These are phyloP conservation scores for Hydrolagus affinis DNA, from an alignment of 2,113 vertebrate species.

Conservation along the genomic window DNA sequence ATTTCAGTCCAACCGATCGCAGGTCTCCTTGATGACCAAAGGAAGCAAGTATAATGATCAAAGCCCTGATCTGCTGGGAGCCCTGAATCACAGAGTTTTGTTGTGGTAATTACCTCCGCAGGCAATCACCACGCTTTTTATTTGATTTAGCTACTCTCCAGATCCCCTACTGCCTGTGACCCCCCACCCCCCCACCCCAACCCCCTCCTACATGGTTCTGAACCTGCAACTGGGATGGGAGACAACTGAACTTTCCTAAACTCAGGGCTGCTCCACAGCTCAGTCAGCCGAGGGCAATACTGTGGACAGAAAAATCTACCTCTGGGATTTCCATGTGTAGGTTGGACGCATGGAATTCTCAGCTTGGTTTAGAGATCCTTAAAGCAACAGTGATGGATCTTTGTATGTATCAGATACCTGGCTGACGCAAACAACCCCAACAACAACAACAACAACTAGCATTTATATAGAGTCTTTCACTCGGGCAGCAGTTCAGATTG, in stretches of 20 bases:
- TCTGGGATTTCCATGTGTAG: too few relatives aligned
- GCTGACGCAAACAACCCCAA: too few relatives aligned
- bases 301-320: too few relatives aligned
- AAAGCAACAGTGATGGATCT: too few relatives aligned
- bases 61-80: not conserved
- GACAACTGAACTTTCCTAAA: not conserved
- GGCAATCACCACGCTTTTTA: not conserved
- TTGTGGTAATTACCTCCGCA: conserved; percentile 7
- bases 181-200: not conserved
- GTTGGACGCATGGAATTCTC: too few relatives aligned
- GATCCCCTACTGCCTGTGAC: not conserved
- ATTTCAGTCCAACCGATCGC: not conserved
- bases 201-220: not conserved
- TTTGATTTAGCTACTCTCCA: conserved; percentile 21
- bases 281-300: not conserved
- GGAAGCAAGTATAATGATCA: conserved; percentile 25
- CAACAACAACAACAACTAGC: too few relatives aligned
- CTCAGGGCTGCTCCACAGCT: not conserved
- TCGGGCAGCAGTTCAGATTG: too few relatives aligned
- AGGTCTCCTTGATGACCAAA: conserved; percentile 17
- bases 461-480: too few relatives aligned
- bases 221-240: not conserved
- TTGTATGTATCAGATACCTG: too few relatives aligned
- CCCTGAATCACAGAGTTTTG: not conserved
- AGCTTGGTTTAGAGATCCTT: too few relatives aligned